Evolutionary conservation across 2,888 invertebrate genomes (phyloP), one percentile per base, ranked within the genome.

Genomic region (Homarus gammarus): DNA sequence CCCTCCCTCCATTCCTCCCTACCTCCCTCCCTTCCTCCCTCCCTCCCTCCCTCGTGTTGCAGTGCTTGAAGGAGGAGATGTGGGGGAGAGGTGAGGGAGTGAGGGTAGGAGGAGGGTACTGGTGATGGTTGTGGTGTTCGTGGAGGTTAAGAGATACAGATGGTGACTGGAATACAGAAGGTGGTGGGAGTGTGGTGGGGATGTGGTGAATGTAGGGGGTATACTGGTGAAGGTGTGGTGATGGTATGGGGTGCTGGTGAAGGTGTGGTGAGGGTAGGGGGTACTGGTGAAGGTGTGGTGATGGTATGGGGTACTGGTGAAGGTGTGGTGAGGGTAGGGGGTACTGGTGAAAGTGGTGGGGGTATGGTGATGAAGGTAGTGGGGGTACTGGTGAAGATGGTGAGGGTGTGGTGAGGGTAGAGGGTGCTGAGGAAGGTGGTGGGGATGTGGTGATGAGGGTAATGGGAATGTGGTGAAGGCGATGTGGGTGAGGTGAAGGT

Each of bases 251-350:
- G n/a, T n/a, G n/a, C n/a, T n/a, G 10, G 38, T 73, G 73, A 18
- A 38, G 73, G 36, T 73, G 44, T 5, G 5, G 44, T 5, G 36
- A 40, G 15, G 40, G 75, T 33, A 1, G 2, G n/a, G n/a, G n/a
- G n/a, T n/a, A n/a, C n/a, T n/a, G 10, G 38, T 73, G 73, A 18
- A 38, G 73, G 36, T 73, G 44, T 5, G 5, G 44, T 5, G 36
- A 40, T 15, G 40, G 75, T 33, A 1, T 18, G 27, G 31, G 49
- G 27, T 44, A 51, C 15, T 77, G 51, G 27, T 77, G 77, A 31
- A 49, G 51, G 51, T n/a, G n/a, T n/a, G n/a, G n/a, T n/a, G n/a
- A 38, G 12, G 73, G 38, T 77, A 49, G n/a, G 64, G 64, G 64
- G 22, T 31, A 64, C 3, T 49, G 49, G 40, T 77, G 49, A 44